A percentile compares a stretch with the other conserved stretches of the same genome.
Evolutionary conservation across 2,888 invertebrate genomes (phyloP).

Genomic region (Tryphoninae sp.): DNA sequence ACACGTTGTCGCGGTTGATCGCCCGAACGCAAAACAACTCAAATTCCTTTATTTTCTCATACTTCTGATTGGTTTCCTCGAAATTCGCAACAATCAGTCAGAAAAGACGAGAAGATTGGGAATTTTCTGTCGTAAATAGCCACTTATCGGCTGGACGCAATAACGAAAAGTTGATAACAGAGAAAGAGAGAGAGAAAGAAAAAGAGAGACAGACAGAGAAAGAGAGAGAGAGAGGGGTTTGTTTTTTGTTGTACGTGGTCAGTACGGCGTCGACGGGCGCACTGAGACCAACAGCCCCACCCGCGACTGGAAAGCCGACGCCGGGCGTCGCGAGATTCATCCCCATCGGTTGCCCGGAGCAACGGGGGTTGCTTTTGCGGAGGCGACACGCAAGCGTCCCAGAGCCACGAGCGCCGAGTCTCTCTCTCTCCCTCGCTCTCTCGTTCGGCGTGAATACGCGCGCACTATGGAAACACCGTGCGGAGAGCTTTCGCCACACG

Average conservation of each 20-base stretch:
- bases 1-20: background rate
- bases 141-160: constrained; percentile 30
- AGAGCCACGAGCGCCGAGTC: constrained; percentile 63
- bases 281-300: constrained; percentile 78
- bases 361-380: constrained; percentile 68
- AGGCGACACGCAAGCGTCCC: constrained; percentile 68
- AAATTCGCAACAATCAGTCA: background rate
- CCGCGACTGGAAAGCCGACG: constrained; percentile 76
- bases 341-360: constrained; percentile 79
- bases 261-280: constrained; percentile 76
- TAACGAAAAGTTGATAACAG: constrained; percentile 3
- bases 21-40: background rate
- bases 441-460: constrained; percentile 42
- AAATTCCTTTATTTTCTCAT: background rate
- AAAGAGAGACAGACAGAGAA: too few relatives aligned
- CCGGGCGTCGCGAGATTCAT: constrained; percentile 79
- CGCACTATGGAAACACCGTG: constrained; percentile 22
- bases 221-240: constrained; percentile 1
- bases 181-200: too few relatives aligned
- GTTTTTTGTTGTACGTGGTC: constrained; percentile 73
- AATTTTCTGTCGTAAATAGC: background rate
- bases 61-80: background rate
- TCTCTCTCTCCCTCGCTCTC: constrained; percentile 24
- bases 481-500: background rate
- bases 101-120: background rate